A percentile compares a stretch with the other conserved stretches of the same genome.
Conservation (phyloP, 2,797 vertebrate species). For the Coranthus polyacanthus region DNA sequence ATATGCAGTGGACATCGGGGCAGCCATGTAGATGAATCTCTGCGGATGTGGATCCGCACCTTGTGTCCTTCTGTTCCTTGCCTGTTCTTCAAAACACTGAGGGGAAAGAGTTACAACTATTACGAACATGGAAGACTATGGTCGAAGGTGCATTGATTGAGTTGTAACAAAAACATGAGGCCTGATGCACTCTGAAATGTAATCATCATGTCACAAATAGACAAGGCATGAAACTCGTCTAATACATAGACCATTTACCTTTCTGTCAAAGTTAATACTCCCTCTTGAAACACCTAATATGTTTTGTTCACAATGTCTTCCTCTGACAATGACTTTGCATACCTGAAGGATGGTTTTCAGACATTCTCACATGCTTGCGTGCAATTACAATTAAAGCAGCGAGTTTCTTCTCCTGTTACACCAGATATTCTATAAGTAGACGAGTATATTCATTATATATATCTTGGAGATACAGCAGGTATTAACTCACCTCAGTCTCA, state of each 20-base stretch:
- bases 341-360: too few species aligned
- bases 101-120: not conserved
- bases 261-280: too few species aligned
- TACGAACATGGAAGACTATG: not conserved
- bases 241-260: too few species aligned
- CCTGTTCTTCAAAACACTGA: too few species aligned
- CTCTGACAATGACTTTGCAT: too few species aligned
- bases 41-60: not conserved
- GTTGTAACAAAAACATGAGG: too few species aligned
- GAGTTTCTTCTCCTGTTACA: not conserved
- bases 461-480: slow-evolving; percentile 17
- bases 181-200: not conserved
- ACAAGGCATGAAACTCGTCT: not conserved
- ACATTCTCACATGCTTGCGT: too few species aligned
- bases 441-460: slow-evolving; percentile 34
- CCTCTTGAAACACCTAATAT: too few species aligned
- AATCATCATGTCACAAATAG: not conserved
- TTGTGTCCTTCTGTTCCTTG: too few species aligned
- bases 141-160: not conserved
- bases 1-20: slow-evolving; percentile 5
- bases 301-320: too few species aligned
- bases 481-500: not conserved
- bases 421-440: not conserved
- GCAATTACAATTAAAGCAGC: too few species aligned
- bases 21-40: slow-evolving; percentile 9